Evolutionary conservation across 2,113 vertebrate species (phyloP).

Genomic region (Rutilus rutilus): DNA sequence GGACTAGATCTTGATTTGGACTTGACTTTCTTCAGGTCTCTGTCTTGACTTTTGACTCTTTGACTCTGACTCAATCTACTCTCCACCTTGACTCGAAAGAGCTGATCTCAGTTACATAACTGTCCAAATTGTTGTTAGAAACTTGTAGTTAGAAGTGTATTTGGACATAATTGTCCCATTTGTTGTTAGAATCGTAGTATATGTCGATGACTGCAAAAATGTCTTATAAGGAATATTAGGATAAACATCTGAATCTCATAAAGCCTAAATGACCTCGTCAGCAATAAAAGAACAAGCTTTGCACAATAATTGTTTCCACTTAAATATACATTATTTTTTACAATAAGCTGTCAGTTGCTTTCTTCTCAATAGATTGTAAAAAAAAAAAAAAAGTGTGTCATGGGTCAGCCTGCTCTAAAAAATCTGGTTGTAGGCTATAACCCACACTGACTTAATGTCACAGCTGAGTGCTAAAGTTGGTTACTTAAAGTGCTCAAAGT

Average conservation of each 20-base stretch:
- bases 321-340: too few relatives aligned
- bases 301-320: not conserved
- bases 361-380: too few relatives aligned
- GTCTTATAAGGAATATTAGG: not conserved
- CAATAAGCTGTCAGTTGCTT: too few relatives aligned
- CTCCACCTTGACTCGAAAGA: not conserved
- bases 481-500: not conserved
- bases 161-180: not conserved
- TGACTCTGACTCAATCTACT: not conserved
- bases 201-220: not conserved
- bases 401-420: not conserved
- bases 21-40: not conserved
- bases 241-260: not conserved
- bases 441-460: not conserved
- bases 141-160: not conserved
- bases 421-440: not conserved
- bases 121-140: not conserved
- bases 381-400: not conserved
- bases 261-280: not conserved
- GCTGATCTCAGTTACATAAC: not conserved
- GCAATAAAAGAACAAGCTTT: not conserved
- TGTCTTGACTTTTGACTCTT: not conserved
- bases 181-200: not conserved
- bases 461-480: not conserved
- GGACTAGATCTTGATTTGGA: not conserved